These are phyloP conservation scores for Drosophila acutilabella DNA, from an alignment of 2,888 invertebrate genomes.

Conservation along the genomic window DNA sequence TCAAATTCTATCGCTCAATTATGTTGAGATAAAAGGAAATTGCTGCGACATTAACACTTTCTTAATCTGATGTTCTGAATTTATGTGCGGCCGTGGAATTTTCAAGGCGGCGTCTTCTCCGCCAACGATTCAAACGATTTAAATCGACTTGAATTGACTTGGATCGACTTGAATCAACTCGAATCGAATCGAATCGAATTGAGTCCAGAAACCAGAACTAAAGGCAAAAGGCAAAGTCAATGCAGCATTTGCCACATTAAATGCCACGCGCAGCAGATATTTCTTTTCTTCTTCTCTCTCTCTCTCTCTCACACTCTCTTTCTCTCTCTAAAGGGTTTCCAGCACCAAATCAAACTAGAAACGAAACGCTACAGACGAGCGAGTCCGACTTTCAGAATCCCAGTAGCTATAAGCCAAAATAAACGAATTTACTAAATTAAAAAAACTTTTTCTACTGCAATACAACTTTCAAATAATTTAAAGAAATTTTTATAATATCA, in stretches of 20 bases:
- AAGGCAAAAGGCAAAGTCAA: neutral
- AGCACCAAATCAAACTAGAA: neutral
- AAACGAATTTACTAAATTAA: neutral
- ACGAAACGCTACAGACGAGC: neutral
- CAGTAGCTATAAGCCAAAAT: neutral
- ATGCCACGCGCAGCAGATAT: slow-evolving; percentile 36
- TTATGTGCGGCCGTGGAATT: slow-evolving; percentile 77
- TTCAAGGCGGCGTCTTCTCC: slow-evolving; percentile 67
- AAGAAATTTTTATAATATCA: too few species aligned
- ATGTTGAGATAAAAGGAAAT: slow-evolving; percentile 83
- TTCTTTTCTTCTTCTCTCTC: neutral
- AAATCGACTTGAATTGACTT: neutral
- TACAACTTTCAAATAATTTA: too few species aligned
- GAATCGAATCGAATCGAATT: slow-evolving; percentile 14
- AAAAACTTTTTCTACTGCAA: too few species aligned
- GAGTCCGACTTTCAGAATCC: neutral
- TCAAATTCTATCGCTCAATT: slow-evolving; percentile 84
- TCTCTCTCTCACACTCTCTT: neutral
- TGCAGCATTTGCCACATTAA: slow-evolving; percentile 35
- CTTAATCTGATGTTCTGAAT: slow-evolving; percentile 81
- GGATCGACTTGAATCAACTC: neutral
- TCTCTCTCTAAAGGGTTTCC: slow-evolving; percentile 4
- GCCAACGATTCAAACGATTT: slow-evolving; percentile 37
- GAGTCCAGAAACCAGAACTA: slow-evolving; percentile 2
- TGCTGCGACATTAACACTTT: slow-evolving; percentile 81